Evolutionary conservation across 2,888 invertebrate genomes (phyloP).

Genomic region (Pterostichus niger): DNA sequence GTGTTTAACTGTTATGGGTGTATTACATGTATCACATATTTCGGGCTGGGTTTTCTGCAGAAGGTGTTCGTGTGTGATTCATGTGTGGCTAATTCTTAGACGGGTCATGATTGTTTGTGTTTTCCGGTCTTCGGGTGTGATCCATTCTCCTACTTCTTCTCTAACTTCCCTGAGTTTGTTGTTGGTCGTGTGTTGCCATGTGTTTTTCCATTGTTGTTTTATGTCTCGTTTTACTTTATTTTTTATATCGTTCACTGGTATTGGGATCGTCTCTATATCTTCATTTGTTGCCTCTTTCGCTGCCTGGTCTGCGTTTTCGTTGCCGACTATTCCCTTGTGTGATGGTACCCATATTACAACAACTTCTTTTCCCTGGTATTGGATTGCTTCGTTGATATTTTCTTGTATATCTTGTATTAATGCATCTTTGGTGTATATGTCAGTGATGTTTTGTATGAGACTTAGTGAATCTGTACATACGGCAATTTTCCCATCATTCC

Average conservation of each 20-base stretch:
- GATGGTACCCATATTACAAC: constrained; percentile 8
- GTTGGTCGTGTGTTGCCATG: neutral
- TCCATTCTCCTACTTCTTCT: too few species aligned
- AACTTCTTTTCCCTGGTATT: neutral
- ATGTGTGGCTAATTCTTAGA: too few species aligned
- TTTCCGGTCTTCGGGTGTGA: too few species aligned
- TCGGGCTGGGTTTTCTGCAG: too few species aligned
- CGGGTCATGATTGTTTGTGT: too few species aligned
- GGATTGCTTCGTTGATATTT: neutral
- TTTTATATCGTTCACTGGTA: neutral
- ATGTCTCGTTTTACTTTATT: neutral
- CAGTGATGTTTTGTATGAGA: neutral
- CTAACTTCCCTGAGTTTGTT: too few species aligned
- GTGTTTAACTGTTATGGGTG: too few species aligned
- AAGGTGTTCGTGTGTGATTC: too few species aligned
- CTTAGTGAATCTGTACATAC: neutral
- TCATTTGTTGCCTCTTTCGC: neutral
- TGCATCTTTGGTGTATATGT: neutral
- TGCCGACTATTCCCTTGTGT: neutral
- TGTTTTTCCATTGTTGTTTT: neutral
- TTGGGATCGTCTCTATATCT: neutral
- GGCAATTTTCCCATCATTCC: too few species aligned
- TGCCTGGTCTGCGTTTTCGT: constrained; percentile 1
- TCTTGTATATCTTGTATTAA: neutral
- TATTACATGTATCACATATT: too few species aligned